A percentile compares a stretch with the other conserved stretches of the same genome.
phyloP scores from a whole-genome alignment of 2,797 vertebrate genomes.

The Micropoecilia bifurca region DNA sequence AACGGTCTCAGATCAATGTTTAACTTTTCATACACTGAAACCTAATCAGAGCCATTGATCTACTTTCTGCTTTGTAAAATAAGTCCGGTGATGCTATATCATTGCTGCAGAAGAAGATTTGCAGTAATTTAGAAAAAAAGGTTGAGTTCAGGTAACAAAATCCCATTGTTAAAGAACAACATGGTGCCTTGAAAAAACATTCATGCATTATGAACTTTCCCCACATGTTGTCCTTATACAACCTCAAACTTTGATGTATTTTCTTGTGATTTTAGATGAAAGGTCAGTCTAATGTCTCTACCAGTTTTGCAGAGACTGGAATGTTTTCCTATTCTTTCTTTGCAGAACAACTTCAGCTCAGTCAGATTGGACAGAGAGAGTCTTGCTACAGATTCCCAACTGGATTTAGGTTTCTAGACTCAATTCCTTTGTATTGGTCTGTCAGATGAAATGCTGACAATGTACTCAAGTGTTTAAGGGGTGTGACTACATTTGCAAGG shows the following conservation, averaged over 20 bases:
- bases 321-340: no score
- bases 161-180: slow-evolving; percentile 1
- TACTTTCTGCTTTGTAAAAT: slow-evolving; percentile 40
- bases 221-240: neutral
- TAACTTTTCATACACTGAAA: slow-evolving; percentile 60
- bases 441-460: no score
- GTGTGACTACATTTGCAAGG: no score
- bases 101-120: slow-evolving; percentile 13
- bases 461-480: no score
- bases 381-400: no score
- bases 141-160: slow-evolving; percentile 6
- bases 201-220: neutral
- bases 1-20: slow-evolving; percentile 65
- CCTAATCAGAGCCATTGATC: slow-evolving; percentile 58
- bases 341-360: no score
- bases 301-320: neutral
- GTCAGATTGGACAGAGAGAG: no score
- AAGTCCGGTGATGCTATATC: slow-evolving; percentile 19
- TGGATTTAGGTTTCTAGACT: no score
- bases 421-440: no score
- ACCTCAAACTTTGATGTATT: neutral
- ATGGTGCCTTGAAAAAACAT: neutral
- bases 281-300: neutral
- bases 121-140: neutral
- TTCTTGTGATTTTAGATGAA: neutral